These are phyloP conservation scores for Anomalospiza imberbis DNA, from an alignment of 2,797 vertebrate genomes.

Conservation along the genomic window DNA sequence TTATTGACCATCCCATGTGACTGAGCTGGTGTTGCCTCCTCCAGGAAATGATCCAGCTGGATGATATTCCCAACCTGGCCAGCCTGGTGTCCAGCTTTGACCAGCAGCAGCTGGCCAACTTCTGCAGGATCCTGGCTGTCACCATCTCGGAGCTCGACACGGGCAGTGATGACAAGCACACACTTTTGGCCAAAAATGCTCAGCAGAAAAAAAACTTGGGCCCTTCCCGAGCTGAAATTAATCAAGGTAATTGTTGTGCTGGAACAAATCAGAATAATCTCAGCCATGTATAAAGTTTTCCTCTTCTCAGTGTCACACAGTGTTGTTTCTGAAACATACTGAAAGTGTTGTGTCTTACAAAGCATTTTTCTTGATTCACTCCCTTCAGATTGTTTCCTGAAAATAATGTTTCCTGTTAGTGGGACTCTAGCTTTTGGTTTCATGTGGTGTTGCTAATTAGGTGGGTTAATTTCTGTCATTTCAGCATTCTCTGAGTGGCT, in stretches of 20 bases:
- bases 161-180: slow-evolving; percentile 96
- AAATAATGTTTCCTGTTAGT: not conserved
- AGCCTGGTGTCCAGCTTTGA: slow-evolving; percentile 96
- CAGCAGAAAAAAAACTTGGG: slow-evolving; percentile 90
- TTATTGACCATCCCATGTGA: not conserved
- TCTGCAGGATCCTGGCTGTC: slow-evolving; percentile 97
- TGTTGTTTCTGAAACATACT: not conserved
- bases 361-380: not conserved
- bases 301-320: not conserved
- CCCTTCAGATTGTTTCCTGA: not conserved
- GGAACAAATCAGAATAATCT: not conserved
- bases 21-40: slow-evolving; percentile 2
- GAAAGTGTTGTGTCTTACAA: not conserved
- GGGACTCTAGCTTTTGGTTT: not conserved
- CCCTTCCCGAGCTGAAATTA: slow-evolving; percentile 92
- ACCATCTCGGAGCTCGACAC: slow-evolving; percentile 97
- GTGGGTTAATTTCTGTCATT: not conserved
- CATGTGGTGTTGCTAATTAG: not conserved
- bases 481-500: not conserved
- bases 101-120: slow-evolving; percentile 98
- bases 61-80: slow-evolving; percentile 92
- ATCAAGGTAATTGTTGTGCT: slow-evolving; percentile 82
- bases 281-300: not conserved
- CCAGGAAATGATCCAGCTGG: slow-evolving; percentile 97
- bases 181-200: slow-evolving; percentile 93